Evolutionary conservation across 92 coral and sea anemone species (phyloP), one percentile per base, ranked within the genome.

Genomic region (Micromussa lordhowensis): DNA sequence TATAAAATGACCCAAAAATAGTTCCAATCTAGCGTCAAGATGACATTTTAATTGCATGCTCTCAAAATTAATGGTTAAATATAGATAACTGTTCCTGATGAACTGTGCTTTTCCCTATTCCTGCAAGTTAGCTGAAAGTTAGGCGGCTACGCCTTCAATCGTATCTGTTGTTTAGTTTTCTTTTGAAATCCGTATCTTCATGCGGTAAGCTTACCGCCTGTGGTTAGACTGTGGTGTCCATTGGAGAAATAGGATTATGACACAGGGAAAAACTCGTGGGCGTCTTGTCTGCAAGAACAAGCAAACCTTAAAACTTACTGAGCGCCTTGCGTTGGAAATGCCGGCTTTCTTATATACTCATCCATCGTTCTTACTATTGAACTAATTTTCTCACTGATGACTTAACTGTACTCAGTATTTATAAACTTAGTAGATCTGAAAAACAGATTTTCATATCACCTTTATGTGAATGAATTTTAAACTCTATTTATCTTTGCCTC

Each of bases 11-110:
- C 16, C 32, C 14, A 66, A 63, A 63, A 63, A 63, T 63, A 63
- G 29, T 28, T 66, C 15, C 71, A 66, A 28, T 22, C 26, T 61
- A 66, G 71, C 71, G 3, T 66, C 15, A 66, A 66, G 71, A 66
- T 66, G 71, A 66, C 71, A 31, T 66, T 66, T 66, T 66, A 66
- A 66, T 66, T 66, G 71, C 32, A 66, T 66, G 71, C 71, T 26
- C 34, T 66, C 34, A 26, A 66, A 4, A 12, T 5, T 66, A 26
- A 26, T 66, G 17, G 29, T 26, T 66, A 66, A 26, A 66, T 28
- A 10, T 9, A 66, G 71, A 66, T 66, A 66, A 66, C 29, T 26
- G 34, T 31, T 31, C 34, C 0, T 66, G 34, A 12, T 18, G 28
- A 66, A 30, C 8, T 5, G 22, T 12, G 32, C 32, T 66, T 31